phyloP scores from a whole-genome alignment of 2,797 vertebrate species.

The Remorina albescens region DNA sequence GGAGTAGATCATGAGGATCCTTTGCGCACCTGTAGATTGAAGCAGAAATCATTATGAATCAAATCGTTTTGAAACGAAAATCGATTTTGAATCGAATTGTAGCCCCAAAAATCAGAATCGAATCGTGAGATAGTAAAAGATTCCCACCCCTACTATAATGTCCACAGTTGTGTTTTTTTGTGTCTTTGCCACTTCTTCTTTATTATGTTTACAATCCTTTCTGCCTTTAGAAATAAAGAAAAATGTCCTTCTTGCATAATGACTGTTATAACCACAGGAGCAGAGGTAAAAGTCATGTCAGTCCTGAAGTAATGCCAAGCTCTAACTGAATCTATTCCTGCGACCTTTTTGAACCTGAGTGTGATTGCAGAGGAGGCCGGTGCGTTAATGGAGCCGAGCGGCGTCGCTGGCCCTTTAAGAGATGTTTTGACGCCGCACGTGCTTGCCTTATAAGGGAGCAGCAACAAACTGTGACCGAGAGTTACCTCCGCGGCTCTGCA shows the following conservation, averaged over 20 bases:
- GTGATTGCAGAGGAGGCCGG: conserved; percentile 1
- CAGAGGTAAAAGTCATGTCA: no score
- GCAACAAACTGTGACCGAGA: conserved; percentile 82
- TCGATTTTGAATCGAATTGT: no score
- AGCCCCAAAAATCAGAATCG: no score
- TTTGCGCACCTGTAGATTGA: no score
- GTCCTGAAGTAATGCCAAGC: not conserved
- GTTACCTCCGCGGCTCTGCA: conserved; percentile 81
- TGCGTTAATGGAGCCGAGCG: rapidly evolving
- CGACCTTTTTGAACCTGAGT: not conserved
- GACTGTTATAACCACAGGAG: no score
- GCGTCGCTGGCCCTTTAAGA: conserved; percentile 81
- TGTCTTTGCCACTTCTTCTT: not conserved
- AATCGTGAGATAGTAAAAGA: no score
- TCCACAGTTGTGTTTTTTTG: not conserved
- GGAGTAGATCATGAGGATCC: no score
- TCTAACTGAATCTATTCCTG: not conserved
- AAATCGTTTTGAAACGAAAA: no score
- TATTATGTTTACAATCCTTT: not conserved
- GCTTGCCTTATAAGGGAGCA: conserved; percentile 80
- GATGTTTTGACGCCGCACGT: conserved; percentile 85
- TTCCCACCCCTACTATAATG: not conserved
- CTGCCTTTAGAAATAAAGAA: not conserved
- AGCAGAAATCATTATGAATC: no score
- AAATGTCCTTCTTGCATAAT: not conserved